A percentile compares a stretch with the other conserved stretches of the same genome.
Conservation (phyloP, 2,797 vertebrate species). For the Rhadinocentrus ornatus region DNA sequence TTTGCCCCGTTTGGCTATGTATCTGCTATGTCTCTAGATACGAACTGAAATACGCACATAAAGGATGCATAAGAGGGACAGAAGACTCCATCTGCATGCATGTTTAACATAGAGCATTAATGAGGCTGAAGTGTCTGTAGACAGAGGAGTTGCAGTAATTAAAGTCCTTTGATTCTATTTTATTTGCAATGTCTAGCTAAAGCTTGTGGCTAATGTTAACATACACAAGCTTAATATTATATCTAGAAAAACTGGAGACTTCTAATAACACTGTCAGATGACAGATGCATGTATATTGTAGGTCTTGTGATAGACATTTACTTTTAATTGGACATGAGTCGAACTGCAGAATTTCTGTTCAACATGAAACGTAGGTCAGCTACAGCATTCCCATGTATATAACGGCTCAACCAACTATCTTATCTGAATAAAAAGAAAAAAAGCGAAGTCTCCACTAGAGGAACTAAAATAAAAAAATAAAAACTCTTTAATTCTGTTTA, state of each 20-base stretch:
- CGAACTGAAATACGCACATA: too few relatives aligned
- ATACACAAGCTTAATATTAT: too few relatives aligned
- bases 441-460: not conserved
- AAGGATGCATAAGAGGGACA: too few relatives aligned
- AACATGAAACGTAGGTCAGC: not conserved
- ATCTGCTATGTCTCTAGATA: too few relatives aligned
- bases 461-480: not conserved
- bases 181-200: too few relatives aligned
- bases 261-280: not conserved
- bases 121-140: too few relatives aligned
- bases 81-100: too few relatives aligned
- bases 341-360: not conserved
- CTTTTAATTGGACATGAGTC: not conserved
- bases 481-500: slow-evolving; percentile 8
- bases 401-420: not conserved
- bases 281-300: not conserved
- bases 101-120: too few relatives aligned
- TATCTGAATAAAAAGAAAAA: not conserved
- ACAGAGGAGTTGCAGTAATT: too few relatives aligned
- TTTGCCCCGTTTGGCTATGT: too few relatives aligned
- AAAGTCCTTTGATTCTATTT: too few relatives aligned
- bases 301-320: not conserved
- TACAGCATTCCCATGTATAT: not conserved
- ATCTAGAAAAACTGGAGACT: not conserved
- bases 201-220: too few relatives aligned